Evolutionary conservation across 2,797 vertebrate species (phyloP).

Genomic region (Miichthys miiuy): DNA sequence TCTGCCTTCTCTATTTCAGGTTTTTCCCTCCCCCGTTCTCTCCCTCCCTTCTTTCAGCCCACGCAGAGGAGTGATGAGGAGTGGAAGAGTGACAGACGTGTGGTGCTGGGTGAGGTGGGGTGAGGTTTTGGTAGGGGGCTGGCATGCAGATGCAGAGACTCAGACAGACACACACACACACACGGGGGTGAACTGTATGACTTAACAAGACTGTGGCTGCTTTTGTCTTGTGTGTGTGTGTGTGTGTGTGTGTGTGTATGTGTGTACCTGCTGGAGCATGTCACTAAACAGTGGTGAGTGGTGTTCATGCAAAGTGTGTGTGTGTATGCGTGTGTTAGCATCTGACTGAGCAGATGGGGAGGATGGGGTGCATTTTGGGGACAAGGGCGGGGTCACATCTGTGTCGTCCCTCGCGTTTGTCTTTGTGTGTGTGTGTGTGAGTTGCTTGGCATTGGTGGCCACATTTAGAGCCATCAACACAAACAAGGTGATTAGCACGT

Average conservation of each 20-base stretch:
- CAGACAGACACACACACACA: conserved; percentile 24
- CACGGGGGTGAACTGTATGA: conserved; percentile 23
- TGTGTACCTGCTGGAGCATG: conserved; percentile 60
- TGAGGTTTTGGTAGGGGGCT: conserved; percentile 3
- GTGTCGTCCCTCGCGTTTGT: conserved; percentile 65
- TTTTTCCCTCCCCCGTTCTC: conserved; percentile 31
- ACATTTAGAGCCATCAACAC: conserved; percentile 60
- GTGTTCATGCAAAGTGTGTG: conserved; percentile 43
- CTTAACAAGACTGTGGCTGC: conserved; percentile 34
- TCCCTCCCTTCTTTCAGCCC: conserved; percentile 38
- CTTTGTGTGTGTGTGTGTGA: conserved; percentile 40
- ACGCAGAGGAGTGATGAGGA: conserved; percentile 48
- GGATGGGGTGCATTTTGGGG: conserved; percentile 70
- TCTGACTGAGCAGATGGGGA: conserved; percentile 77
- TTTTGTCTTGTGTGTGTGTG: conserved; percentile 27
- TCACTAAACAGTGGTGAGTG: conserved; percentile 47
- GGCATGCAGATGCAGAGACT: conserved; percentile 29
- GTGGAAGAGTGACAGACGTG: conserved; percentile 38
- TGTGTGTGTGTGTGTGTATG: conserved; percentile 31
- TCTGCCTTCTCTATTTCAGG: conserved; percentile 43
- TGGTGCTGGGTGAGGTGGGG: neutral
- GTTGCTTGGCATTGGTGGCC: conserved; percentile 59
- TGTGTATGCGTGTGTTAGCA: conserved; percentile 50
- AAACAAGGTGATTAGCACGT: conserved; percentile 76
- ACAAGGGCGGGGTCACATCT: conserved; percentile 80